Conservation (phyloP, 2,888 invertebrate species). For the Cosmopolites sordidus region DNA sequence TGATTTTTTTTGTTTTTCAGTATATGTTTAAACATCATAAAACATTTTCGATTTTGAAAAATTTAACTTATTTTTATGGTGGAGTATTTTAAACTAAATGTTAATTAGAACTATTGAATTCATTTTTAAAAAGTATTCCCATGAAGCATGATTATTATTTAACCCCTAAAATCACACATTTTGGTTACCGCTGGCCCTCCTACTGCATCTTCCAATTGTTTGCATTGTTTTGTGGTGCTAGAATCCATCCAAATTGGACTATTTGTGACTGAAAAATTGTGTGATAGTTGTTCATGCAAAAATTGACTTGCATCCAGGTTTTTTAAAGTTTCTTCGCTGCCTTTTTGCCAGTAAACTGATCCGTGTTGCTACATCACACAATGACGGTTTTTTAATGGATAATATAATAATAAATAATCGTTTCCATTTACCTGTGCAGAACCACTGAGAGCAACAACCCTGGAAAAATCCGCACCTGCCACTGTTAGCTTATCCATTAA, state of each 20-base stretch:
- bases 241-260: conserved; percentile 98
- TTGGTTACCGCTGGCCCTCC: conserved; percentile 61
- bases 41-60: too few species aligned
- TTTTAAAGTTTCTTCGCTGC: conserved; percentile 61
- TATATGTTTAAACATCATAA: too few species aligned
- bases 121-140: too few species aligned
- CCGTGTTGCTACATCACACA: conserved; percentile 80
- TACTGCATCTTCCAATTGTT: conserved; percentile 71
- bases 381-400: neutral
- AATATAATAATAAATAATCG: neutral
- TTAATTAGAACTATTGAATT: too few species aligned
- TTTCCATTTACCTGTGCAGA: conserved; percentile 72
- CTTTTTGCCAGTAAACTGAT: conserved; percentile 89
- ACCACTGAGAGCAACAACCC: conserved; percentile 81
- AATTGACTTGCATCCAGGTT: conserved; percentile 69
- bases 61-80: too few species aligned
- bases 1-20: too few species aligned
- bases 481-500: conserved; percentile 78
- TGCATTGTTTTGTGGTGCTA: conserved; percentile 72
- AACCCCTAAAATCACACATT: conserved; percentile 1
- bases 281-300: conserved; percentile 76
- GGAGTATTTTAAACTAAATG: too few species aligned
- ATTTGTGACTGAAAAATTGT: conserved; percentile 69
- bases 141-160: too few species aligned
- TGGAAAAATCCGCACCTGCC: conserved; percentile 76